Base-by-base conservation (phyloP, 2,797 vertebrate genomes). In the Channa striata region DNA sequence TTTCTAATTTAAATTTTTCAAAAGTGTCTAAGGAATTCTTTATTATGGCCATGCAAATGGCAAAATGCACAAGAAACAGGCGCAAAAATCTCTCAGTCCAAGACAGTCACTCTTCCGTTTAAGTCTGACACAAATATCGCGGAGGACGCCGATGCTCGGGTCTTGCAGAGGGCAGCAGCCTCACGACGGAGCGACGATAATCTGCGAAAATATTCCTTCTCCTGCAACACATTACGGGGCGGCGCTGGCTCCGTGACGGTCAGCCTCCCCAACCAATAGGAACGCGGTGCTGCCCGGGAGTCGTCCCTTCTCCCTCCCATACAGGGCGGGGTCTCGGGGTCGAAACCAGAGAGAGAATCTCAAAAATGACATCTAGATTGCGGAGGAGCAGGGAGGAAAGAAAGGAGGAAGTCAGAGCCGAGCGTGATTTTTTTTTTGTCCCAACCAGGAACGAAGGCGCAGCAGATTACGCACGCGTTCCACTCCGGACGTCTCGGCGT, bases 311-410 rank as follows among this genome's bases (percentile, higher is more conserved):
- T 8, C 4, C 50, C 61, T 30, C 11, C n/a, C 2, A 7, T 7
- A 8, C 40, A 33, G 90, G 93, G 93, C 86, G 91, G 90, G 84
- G 74, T 59, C 77, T 71, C 3, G 16, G 54, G 59, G 46, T 76
- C 72, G 82, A 88, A 80, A 86, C 76, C 72, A 59, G 81, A 81
- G 82, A 83, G 84, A 90, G 83, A 80, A 86, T 88, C 89, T 84
- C 84, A 81, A 93, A 92, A 89, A 92, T 91, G 92, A 93, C 89
- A 91, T 89, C 84, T 89, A 81, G 84, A 85, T 66, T 87, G 82
- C 86, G 85, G 86, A 74, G 68, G 58, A 82, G 75, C 81, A 67
- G 80, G 72, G 81, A 80, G 80, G 63, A 69, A 30, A 17, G 48
- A 16, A 50, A 17, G 48, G 17, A 46, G 66, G 49, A 67, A 74